phyloP scores from a whole-genome alignment of 2,888 invertebrate species.

The Nemurella pictetii region DNA sequence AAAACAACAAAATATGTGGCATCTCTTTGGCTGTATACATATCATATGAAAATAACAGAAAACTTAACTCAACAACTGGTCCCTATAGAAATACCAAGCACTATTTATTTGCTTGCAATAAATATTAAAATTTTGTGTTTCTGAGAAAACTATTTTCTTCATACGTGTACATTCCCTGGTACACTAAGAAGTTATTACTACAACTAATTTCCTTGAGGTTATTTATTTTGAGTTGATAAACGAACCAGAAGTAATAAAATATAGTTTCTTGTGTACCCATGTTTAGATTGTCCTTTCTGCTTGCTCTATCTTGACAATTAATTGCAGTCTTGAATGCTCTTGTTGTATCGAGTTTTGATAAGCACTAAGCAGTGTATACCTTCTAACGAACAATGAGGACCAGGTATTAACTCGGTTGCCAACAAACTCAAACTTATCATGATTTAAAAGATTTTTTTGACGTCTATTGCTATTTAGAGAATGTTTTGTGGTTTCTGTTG shows the following conservation, averaged over 20 bases:
- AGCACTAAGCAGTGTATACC: neutral
- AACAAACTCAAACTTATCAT: neutral
- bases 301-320: neutral
- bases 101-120: no score
- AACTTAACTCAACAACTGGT: no score
- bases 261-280: neutral
- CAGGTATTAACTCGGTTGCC: neutral
- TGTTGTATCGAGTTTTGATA: neutral
- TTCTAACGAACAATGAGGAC: neutral
- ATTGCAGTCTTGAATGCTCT: neutral
- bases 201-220: neutral
- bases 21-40: no score
- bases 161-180: neutral
- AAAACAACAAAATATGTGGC: no score
- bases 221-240: neutral
- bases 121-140: neutral
- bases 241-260: neutral
- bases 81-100: no score
- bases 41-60: no score
- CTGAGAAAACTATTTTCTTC: neutral
- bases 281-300: neutral
- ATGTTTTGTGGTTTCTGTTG: neutral
- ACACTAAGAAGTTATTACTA: neutral
- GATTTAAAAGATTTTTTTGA: neutral
- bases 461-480: neutral